Conservation (phyloP, 2,888 invertebrate species). For the Hirtodrosophila duncani region DNA sequence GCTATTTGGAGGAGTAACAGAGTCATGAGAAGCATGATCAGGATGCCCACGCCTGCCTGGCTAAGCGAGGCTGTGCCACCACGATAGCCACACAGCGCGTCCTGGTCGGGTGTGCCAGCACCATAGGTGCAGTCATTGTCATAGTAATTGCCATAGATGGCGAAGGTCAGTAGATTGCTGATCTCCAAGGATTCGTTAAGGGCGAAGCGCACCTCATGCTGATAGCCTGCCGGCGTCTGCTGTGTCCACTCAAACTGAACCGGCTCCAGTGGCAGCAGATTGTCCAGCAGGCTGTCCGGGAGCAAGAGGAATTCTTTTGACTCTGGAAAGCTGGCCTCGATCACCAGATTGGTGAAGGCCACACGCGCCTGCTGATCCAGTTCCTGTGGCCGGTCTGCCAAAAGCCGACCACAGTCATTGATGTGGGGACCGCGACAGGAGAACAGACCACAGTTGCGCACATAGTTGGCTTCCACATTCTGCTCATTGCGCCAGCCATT, state of each 20-base stretch:
- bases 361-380: conserved; percentile 29
- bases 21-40: not conserved
- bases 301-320: conserved; percentile 50
- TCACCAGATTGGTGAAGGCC: conserved; percentile 48
- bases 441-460: conserved; percentile 79
- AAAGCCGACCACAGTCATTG: conserved; percentile 58
- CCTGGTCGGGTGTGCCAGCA: conserved; percentile 11
- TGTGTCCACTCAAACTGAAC: conserved; percentile 57
- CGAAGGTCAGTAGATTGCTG: conserved; percentile 60
- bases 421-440: conserved; percentile 74
- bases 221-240: conserved; percentile 24
- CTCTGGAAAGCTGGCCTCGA: conserved; percentile 55
- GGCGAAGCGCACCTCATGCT: conserved; percentile 29
- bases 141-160: conserved; percentile 71
- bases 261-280: conserved; percentile 63
- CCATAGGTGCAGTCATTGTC: conserved; percentile 50
- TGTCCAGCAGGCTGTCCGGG: conserved; percentile 61
- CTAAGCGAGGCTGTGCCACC: conserved; percentile 8
- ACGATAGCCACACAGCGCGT: conserved; percentile 35
- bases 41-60: not conserved
- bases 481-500: conserved; percentile 78
- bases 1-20: not conserved
- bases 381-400: conserved; percentile 12
- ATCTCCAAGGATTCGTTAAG: conserved; percentile 31
- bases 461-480: conserved; percentile 73